These are phyloP conservation scores for Heliconius ethilla DNA, from an alignment of 2,888 invertebrate genomes.

Conservation along the genomic window DNA sequence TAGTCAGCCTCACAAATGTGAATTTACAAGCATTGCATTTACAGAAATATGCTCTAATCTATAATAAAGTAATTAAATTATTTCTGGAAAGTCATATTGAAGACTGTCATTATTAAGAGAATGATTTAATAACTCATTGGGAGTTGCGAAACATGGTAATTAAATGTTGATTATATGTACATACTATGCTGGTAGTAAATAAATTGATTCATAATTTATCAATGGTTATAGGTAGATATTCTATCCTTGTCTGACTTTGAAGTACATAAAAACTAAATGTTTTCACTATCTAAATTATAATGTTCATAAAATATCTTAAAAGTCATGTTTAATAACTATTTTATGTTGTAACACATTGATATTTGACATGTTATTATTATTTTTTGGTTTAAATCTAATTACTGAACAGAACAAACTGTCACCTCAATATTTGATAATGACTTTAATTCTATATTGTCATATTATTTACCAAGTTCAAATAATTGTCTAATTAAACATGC, in stretches of 20 bases:
- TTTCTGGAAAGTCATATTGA: slow-evolving; percentile 2
- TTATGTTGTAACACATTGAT: background rate
- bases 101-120: background rate
- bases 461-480: background rate
- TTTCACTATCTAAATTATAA: background rate
- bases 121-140: slow-evolving; percentile 6
- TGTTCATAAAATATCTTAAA: background rate
- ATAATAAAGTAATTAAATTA: slow-evolving; percentile 4
- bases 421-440: background rate
- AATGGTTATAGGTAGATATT: background rate
- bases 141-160: slow-evolving; percentile 2
- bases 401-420: background rate
- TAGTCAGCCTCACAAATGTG: no score
- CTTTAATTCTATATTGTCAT: background rate
- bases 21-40: no score
- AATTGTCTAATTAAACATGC: background rate
- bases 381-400: background rate
- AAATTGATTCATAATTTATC: slow-evolving; percentile 1
- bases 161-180: background rate
- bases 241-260: background rate
- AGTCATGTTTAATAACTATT: background rate
- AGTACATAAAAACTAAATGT: background rate
- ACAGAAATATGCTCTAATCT: background rate
- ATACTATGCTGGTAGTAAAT: background rate
- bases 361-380: background rate